Conservation (phyloP, 1,140 invertebrate genomes). For the Scaptomyza pallida region DNA sequence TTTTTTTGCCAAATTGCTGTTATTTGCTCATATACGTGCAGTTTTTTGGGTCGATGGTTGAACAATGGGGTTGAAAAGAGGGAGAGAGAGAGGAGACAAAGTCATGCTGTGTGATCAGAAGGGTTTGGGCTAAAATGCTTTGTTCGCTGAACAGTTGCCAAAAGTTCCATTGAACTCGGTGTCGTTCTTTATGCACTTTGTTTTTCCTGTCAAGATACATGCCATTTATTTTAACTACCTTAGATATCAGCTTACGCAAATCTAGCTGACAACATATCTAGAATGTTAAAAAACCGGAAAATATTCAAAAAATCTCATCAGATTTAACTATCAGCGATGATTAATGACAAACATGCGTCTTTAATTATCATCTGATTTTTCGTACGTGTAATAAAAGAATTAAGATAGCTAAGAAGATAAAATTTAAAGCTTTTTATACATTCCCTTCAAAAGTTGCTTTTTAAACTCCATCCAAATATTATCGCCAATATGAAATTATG, state of each 20-base stretch:
- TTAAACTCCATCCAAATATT: not conserved
- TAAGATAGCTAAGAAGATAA: not conserved
- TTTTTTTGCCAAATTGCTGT: slow-evolving; percentile 37
- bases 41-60: slow-evolving; percentile 42
- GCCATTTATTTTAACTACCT: no score
- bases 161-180: no score
- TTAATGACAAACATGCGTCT: slow-evolving; percentile 4
- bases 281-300: not conserved
- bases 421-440: no score
- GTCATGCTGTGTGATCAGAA: no score
- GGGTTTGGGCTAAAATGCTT: no score
- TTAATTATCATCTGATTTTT: not conserved
- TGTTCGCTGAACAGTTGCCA: no score
- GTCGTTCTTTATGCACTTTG: no score
- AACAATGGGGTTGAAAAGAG: slow-evolving; percentile 37
- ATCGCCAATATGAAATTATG: not conserved
- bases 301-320: not conserved
- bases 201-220: no score
- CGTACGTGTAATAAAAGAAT: not conserved
- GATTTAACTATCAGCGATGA: not conserved
- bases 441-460: not conserved
- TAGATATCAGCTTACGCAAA: not conserved
- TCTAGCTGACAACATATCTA: not conserved
- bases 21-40: slow-evolving; percentile 67
- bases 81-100: not conserved